Base-by-base conservation (phyloP, 53 echinoderm and acorn worm genomes). In the Astropecten irregularis region DNA sequence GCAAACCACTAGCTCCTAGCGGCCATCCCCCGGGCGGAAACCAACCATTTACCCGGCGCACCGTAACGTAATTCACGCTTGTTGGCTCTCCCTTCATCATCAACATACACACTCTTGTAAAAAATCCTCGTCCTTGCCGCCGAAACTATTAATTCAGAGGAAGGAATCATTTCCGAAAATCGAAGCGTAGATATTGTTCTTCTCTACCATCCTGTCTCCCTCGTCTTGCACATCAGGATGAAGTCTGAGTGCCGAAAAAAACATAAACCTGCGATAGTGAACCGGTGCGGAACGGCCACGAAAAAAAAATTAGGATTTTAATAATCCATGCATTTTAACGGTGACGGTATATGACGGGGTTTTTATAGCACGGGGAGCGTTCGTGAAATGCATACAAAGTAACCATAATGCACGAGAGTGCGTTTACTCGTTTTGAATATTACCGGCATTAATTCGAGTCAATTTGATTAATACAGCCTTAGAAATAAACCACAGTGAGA, bases 121-220 rank as follows among this genome's bases (percentile, higher is more conserved):
- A 9, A 4, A 20, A 53, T 18, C 16, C 25, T 8, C 18, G 21
- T 7, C 25, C 29, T 42, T 48, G 71, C 71, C 71, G 71, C 71
- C 71, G 39, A 38, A 71, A 71, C 49, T 30, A 71, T 50, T 48
- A 52, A 49, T 33, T 0, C 53, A 51, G 52, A 44, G 72, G 72
- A 53, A 72, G 30, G 35, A 72, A 52, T 53, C 72, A 72, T 72
- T 72, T 72, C 72, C 72, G 72, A 72, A 72, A 72, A 72, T 72
- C 72, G 52, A 72, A 72, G 53, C 63, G 63, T 31, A 32, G 23
- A 27, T n/a, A n/a, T n/a, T n/a, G n/a, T n/a, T n/a, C n/a, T n/a
- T n/a, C n/a, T n/a, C n/a, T n/a, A n/a, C n/a, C n/a, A n/a, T n/a
- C n/a, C n/a, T n/a, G n/a, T n/a, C n/a, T n/a, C n/a, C n/a, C n/a